Conservation (phyloP, 2,888 invertebrate genomes). For the Rhagium mordax region DNA sequence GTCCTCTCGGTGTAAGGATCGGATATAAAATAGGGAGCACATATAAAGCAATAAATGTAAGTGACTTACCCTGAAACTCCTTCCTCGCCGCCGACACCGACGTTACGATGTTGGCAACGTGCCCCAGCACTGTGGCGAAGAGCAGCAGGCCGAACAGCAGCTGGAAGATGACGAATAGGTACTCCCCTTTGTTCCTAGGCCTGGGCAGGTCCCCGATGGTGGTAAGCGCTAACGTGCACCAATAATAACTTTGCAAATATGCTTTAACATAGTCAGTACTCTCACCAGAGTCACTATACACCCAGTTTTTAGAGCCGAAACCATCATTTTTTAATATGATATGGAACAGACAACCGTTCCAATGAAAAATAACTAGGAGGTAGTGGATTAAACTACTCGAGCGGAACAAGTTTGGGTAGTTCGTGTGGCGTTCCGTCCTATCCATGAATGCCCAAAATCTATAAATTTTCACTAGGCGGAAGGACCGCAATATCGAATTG, state of each 20-base stretch:
- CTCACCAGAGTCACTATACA: constrained; percentile 84
- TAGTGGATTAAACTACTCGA: constrained; percentile 95
- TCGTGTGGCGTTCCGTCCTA: constrained; percentile 97
- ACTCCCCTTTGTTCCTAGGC: constrained; percentile 94
- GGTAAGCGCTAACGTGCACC: constrained; percentile 96
- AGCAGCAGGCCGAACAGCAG: constrained; percentile 94
- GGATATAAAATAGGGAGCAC: not conserved
- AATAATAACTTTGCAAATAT: constrained; percentile 98
- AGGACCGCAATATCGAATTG: constrained; percentile 95
- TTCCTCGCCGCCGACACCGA: constrained; percentile 97
- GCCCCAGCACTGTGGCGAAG: constrained; percentile 96
- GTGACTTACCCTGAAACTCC: constrained; percentile 94
- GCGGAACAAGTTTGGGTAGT: constrained; percentile 97
- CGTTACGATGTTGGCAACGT: constrained; percentile 98
- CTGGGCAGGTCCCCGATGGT: constrained; percentile 94
- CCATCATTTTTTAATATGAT: constrained; percentile 96
- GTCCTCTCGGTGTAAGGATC: not conserved
- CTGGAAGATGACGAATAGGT: constrained; percentile 95
- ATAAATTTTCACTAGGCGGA: constrained; percentile 83
- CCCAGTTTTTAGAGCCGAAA: constrained; percentile 94
- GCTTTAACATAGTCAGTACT: constrained; percentile 92
- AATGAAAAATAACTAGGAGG: constrained; percentile 98
- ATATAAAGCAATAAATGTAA: not conserved
- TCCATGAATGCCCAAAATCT: constrained; percentile 99
- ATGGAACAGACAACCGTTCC: constrained; percentile 99